phyloP scores from a whole-genome alignment of 2,888 invertebrate species.

The Mesopsocus fuscifrons region DNA sequence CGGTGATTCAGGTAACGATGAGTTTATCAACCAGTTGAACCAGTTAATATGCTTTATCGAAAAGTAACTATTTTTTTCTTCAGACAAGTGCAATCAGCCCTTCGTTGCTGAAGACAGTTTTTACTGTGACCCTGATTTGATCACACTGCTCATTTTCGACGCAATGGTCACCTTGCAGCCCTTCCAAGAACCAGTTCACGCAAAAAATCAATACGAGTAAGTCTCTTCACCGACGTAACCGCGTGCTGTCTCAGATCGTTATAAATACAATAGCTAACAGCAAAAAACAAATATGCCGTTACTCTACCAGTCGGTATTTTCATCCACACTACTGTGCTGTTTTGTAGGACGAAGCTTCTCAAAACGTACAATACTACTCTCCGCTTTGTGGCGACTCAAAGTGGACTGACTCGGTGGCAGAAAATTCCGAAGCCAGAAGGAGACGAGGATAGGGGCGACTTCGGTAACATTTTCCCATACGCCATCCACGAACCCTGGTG shows the following conservation, averaged over 20 bases:
- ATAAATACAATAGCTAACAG: background rate
- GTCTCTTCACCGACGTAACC: constrained; percentile 10
- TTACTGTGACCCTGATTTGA: constrained; percentile 60
- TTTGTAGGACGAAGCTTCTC: constrained; percentile 26
- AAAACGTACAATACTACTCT: constrained; percentile 50
- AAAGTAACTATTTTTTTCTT: too few species aligned
- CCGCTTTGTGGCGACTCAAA: constrained; percentile 72
- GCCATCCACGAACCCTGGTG: constrained; percentile 86
- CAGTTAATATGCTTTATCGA: too few species aligned
- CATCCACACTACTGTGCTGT: background rate
- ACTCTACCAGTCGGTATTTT: too few species aligned
- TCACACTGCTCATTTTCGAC: constrained; percentile 72
- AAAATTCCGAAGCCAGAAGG: constrained; percentile 27
- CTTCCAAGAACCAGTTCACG: constrained; percentile 21
- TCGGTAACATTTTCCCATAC: constrained; percentile 20
- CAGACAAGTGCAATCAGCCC: constrained; percentile 44
- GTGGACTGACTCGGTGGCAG: constrained; percentile 78
- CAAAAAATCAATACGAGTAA: constrained; percentile 17
- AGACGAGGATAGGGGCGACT: constrained; percentile 11
- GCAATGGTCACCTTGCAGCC: constrained; percentile 48
- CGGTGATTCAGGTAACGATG: constrained; percentile 11
- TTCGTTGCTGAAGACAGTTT: constrained; percentile 48
- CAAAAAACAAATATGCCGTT: too few species aligned
- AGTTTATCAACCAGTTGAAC: too few species aligned
- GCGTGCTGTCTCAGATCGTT: background rate